These are phyloP conservation scores for Hafferia zeledoni DNA, from an alignment of 2,797 vertebrate genomes.

Conservation along the genomic window DNA sequence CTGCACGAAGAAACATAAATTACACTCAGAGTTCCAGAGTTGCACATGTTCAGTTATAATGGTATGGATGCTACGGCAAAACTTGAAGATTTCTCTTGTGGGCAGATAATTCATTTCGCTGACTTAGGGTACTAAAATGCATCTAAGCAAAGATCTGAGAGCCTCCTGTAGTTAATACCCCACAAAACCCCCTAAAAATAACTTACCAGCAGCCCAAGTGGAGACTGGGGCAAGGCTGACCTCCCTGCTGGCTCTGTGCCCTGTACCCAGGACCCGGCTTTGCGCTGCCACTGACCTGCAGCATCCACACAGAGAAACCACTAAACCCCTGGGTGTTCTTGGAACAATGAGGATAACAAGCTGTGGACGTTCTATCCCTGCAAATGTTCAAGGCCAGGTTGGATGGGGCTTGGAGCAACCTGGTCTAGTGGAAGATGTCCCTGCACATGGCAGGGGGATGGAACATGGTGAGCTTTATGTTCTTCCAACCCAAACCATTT, in stretches of 20 bases:
- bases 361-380: fast-evolving
- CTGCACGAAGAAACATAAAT: neutral
- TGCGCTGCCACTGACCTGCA: neutral
- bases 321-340: neutral
- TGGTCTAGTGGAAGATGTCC: neutral
- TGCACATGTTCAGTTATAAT: neutral
- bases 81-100: neutral
- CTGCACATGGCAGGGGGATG: neutral
- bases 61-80: neutral
- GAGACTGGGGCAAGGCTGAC: neutral
- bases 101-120: neutral
- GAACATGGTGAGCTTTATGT: neutral
- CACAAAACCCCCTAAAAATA: neutral
- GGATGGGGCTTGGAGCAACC: neutral
- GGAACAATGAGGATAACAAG: neutral
- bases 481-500: neutral
- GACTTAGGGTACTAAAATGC: neutral
- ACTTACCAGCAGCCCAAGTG: neutral
- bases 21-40: neutral
- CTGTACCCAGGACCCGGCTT: fast-evolving
- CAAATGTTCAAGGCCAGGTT: neutral
- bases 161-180: fast-evolving
- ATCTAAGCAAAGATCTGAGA: neutral
- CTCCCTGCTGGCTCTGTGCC: neutral
- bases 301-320: neutral